These are phyloP conservation scores for Antechinus stuartii DNA, from an alignment of 2,113 vertebrate species.

Conservation along the genomic window DNA sequence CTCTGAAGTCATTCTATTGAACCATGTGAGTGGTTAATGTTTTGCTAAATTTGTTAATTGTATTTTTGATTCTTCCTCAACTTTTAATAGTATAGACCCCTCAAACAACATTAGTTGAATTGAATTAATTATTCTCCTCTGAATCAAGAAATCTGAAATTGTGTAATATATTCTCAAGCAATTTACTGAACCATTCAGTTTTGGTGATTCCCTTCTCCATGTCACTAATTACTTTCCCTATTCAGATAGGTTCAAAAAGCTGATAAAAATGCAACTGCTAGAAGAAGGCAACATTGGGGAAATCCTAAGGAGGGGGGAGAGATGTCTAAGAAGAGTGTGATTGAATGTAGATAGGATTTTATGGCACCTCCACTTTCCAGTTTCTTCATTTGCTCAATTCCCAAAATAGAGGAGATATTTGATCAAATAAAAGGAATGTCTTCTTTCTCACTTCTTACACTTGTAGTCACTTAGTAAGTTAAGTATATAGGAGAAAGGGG, in stretches of 20 bases:
- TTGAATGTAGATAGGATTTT: not conserved
- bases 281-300: constrained; percentile 53
- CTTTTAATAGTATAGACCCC: not conserved
- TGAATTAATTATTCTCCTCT: constrained; percentile 22
- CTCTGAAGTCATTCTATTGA: not conserved
- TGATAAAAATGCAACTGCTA: constrained; percentile 51
- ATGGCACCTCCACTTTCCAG: constrained; percentile 33
- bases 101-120: not conserved
- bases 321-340: constrained; percentile 37
- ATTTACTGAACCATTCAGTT: constrained; percentile 42
- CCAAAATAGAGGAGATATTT: constrained; percentile 17
- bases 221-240: constrained; percentile 21
- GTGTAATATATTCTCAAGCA: constrained; percentile 9
- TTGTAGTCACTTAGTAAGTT: constrained; percentile 2
- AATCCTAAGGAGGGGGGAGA: constrained; percentile 65
- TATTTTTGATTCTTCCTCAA: not conserved
- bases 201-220: constrained; percentile 59
- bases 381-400: constrained; percentile 19
- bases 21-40: not conserved
- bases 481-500: not conserved
- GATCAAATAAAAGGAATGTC: constrained; percentile 30
- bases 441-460: constrained; percentile 12
- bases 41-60: not conserved
- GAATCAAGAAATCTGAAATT: constrained; percentile 43
- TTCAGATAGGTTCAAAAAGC: constrained; percentile 37